Evolutionary conservation across 2,888 invertebrate species (phyloP).

Genomic region (Dexiosoma caninum): DNA sequence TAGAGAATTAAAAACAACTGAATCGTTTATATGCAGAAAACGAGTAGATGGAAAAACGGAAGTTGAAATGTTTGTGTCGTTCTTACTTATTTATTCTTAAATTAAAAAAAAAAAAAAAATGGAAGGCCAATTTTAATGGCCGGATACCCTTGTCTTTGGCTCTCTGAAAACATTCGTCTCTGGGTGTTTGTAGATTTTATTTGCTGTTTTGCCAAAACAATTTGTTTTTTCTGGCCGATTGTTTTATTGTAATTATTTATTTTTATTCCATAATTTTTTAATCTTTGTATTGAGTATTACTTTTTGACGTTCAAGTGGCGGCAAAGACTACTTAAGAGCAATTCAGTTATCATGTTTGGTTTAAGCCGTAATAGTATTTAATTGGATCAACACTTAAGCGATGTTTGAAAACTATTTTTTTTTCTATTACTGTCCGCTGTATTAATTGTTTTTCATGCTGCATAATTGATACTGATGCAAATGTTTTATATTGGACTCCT

Average conservation of each 20-base stretch:
- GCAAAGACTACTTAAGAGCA: constrained; percentile 2
- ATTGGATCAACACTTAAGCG: neutral
- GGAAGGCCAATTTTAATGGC: neutral
- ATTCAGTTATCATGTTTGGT: neutral
- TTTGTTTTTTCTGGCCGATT: neutral
- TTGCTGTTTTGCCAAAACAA: neutral
- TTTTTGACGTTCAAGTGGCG: constrained; percentile 6
- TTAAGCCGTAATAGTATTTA: neutral
- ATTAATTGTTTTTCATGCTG: neutral
- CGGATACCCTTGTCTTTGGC: neutral
- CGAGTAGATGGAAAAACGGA: constrained; percentile 10
- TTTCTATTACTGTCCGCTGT: neutral
- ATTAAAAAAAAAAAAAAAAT: neutral
- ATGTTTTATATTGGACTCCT: neutral
- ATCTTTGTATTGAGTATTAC: constrained; percentile 2
- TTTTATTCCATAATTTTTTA: neutral
- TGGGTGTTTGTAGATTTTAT: neutral
- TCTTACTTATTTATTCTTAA: neutral
- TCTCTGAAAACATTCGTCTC: neutral
- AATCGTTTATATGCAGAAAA: neutral
- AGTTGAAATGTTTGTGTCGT: constrained; percentile 20
- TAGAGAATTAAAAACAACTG: constrained; percentile 29
- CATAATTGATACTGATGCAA: neutral
- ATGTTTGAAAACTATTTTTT: neutral
- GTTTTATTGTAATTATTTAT: neutral